These are phyloP conservation scores for Calypte anna DNA, from an alignment of 2,113 vertebrate genomes.

Conservation along the genomic window DNA sequence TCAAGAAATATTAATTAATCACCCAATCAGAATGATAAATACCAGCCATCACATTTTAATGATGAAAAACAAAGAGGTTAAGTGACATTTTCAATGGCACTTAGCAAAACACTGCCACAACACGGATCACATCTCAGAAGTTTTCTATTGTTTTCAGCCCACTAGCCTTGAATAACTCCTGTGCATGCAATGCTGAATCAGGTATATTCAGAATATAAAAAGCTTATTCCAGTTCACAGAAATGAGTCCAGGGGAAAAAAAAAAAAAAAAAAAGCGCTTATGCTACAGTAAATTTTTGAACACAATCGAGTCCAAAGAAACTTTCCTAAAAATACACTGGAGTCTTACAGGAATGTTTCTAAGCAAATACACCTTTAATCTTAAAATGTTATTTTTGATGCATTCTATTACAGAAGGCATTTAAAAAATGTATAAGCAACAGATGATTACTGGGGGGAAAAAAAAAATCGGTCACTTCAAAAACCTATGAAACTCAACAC, in stretches of 20 bases:
- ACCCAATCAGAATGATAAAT: conserved; percentile 4
- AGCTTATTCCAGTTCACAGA: conserved; percentile 4
- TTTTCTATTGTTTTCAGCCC: conserved; percentile 48
- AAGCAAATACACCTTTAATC: neutral
- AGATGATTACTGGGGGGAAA: neutral
- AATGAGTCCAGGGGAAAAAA: neutral
- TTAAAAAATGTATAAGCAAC: neutral
- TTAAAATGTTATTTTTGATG: neutral
- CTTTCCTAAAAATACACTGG: neutral
- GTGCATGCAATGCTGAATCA: conserved; percentile 21
- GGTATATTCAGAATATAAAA: conserved; percentile 38
- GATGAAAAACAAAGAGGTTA: conserved; percentile 35
- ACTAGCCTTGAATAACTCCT: conserved; percentile 36
- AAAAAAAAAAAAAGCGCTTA: neutral
- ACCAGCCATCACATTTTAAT: neutral
- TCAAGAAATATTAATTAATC: conserved; percentile 63
- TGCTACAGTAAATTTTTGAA: neutral
- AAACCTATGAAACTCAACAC: conserved; percentile 9
- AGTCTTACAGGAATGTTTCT: neutral
- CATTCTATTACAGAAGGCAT: neutral
- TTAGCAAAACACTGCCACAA: conserved; percentile 49
- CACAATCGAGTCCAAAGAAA: neutral
- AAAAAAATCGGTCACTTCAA: neutral
- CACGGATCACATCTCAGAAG: conserved; percentile 36
- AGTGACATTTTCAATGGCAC: conserved; percentile 52